Conservation (phyloP, 2,113 vertebrate species). For the Silurus meridionalis region DNA sequence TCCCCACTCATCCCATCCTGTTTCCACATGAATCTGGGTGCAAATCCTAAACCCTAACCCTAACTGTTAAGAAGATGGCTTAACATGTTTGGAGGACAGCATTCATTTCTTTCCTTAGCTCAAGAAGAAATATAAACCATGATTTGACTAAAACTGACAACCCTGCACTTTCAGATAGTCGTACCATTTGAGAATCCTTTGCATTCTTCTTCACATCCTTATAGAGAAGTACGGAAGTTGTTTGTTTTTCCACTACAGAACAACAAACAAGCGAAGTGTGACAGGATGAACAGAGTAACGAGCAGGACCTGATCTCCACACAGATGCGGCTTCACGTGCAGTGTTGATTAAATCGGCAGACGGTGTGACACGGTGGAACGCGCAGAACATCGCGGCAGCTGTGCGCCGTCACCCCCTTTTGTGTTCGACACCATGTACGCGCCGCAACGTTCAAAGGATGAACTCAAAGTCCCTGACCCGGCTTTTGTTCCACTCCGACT, state of each 20-base stretch:
- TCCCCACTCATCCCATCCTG: too few relatives aligned
- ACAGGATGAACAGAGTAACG: conserved; percentile 17
- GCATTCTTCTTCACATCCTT: neutral
- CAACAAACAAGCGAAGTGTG: neutral
- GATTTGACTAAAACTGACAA: neutral
- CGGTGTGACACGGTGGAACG: conserved; percentile 58
- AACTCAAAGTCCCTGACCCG: conserved; percentile 43
- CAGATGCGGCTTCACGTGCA: conserved; percentile 1
- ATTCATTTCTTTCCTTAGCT: too few relatives aligned
- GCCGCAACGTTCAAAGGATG: neutral
- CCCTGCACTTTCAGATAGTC: neutral
- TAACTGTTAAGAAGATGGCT: neutral
- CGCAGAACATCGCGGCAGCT: conserved; percentile 64
- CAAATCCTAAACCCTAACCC: too few relatives aligned
- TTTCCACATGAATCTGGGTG: too few relatives aligned
- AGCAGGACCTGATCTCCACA: conserved; percentile 8
- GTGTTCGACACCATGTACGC: conserved; percentile 39
- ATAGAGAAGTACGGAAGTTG: neutral
- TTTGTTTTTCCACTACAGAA: neutral
- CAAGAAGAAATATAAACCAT: neutral
- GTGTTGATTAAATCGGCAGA: conserved; percentile 54
- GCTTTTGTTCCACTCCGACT: conserved; percentile 56
- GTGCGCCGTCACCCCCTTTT: conserved; percentile 47
- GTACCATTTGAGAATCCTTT: neutral
- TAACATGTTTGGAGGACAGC: neutral